These are phyloP conservation scores for Phylloscopus trochiloides DNA, from an alignment of 2,113 vertebrate genomes.

Conservation along the genomic window DNA sequence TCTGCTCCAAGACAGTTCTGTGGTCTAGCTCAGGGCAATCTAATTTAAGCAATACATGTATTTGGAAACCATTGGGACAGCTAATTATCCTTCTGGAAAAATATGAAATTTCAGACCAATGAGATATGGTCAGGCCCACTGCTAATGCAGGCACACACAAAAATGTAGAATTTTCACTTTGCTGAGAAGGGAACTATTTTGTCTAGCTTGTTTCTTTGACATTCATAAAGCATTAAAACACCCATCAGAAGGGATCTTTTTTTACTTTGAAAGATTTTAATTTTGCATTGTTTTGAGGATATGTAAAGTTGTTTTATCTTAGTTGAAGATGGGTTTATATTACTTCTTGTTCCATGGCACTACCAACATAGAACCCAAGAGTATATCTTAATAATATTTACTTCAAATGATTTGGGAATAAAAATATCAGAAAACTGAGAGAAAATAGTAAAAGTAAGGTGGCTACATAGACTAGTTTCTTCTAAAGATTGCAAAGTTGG, in stretches of 20 bases:
- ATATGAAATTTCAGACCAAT: not conserved
- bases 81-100: not conserved
- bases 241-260: not conserved
- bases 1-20: not conserved
- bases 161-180: not conserved
- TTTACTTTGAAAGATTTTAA: not conserved
- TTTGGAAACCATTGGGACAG: not conserved
- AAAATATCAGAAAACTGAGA: not conserved
- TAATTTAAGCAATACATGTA: not conserved
- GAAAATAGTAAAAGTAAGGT: not conserved
- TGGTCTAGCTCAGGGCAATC: not conserved
- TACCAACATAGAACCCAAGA: not conserved
- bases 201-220: not conserved
- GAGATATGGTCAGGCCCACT: not conserved
- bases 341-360: not conserved
- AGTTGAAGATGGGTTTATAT: not conserved
- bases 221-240: not conserved
- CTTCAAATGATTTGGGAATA: not conserved
- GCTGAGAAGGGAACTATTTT: not conserved
- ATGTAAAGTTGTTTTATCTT: not conserved
- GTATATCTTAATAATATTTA: not conserved
- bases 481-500: not conserved
- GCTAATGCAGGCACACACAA: not conserved
- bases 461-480: not conserved
- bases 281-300: not conserved